Evolutionary conservation across 2,113 vertebrate species (phyloP).

Genomic region (Neomonachus schauinslandi): DNA sequence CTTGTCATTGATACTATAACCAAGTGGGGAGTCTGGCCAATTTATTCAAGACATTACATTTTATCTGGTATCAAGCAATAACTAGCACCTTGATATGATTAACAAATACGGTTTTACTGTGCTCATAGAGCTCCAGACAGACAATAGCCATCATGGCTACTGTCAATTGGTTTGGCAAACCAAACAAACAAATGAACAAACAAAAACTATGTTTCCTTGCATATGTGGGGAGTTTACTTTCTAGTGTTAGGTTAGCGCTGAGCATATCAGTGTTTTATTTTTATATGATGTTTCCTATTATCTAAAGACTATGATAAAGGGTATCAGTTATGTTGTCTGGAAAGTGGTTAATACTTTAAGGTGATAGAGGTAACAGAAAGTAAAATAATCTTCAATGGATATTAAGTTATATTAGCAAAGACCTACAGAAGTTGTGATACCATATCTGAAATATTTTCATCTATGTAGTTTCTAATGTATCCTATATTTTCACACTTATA

Average conservation of each 20-base stretch:
- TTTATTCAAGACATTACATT: not conserved
- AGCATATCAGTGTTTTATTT: not conserved
- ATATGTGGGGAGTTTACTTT: not conserved
- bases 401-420: not conserved
- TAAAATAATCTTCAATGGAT: not conserved
- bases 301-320: not conserved
- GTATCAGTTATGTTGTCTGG: not conserved
- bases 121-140: not conserved
- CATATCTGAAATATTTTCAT: not conserved
- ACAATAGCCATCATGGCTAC: not conserved
- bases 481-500: not conserved
- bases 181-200: not conserved
- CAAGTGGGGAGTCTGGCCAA: not conserved
- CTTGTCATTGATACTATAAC: not conserved
- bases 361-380: not conserved
- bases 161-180: not conserved
- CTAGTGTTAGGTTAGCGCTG: not conserved
- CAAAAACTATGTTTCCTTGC: not conserved
- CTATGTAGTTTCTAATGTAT: not conserved
- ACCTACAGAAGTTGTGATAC: not conserved
- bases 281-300: not conserved
- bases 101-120: not conserved
- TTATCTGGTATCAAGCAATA: not conserved
- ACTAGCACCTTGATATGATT: not conserved
- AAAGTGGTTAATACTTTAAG: not conserved